Base-by-base conservation (phyloP, 1,140 invertebrate genomes). In the Antheraea mylitta region DNA sequence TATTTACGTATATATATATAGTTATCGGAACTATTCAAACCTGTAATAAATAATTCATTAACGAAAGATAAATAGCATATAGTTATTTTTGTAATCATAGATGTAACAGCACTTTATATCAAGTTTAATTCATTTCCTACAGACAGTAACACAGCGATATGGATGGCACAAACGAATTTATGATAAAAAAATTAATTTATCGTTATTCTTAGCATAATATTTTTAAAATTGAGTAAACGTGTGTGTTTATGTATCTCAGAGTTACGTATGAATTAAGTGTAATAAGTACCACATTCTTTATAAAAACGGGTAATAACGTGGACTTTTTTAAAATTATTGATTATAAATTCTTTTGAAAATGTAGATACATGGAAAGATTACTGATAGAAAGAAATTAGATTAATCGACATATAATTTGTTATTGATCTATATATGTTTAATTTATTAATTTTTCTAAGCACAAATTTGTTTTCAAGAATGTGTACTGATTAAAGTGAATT, bases 51-150 rank as follows among this genome's bases (percentile, higher is more conserved):
- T 53, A 53, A 53, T 10, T 53, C 13, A 6, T 53, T 16, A 53
- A 53, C 11, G 45, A 16, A 53, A 53, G 45, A 53, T 53, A 53
- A 53, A 53, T 53, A 53, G 45, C 13, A 53, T 53, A 53, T 53
- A 53, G 16, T 53, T 53, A 53, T 53, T 53, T 53, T 53, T 53
- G 45, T 53, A 53, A 53, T 53, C 16, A 16, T 53, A 53, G 45
- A 53, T 13, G 45, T 53, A 53, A 53, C 11, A 53, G 16, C 45
- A n/a, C 45, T 42, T 42, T 42, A 42, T 42, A 42, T 42, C 38
- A 11, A 53, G 4, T 53, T 53, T 16, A 16, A 53, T 53, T 13
- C 45, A 53, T 53, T 16, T 6, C 45, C 45, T 53, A 16, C 45
- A 11, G 45, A 53, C 5, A 53, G 38, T 9, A 53, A 16, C 10